phyloP scores from a whole-genome alignment of 1,140 invertebrate species.

The Metopolophium dirhodum region DNA sequence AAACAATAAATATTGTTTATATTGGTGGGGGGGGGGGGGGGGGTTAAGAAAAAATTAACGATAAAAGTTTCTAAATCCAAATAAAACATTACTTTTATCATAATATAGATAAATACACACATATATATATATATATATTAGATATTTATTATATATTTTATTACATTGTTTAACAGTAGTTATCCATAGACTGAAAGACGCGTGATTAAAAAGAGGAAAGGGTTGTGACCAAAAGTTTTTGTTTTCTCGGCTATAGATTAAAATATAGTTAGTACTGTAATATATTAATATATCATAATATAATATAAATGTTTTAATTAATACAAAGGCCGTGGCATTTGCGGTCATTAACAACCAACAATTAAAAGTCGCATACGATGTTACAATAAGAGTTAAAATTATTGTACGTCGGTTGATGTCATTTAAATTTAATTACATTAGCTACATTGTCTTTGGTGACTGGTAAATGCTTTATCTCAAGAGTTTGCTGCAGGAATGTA shows the following conservation, averaged over 20 bases:
- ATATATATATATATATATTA: too few relatives aligned
- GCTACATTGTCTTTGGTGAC: not conserved
- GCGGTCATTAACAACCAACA: not conserved
- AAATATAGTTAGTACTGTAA: not conserved
- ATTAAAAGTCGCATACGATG: not conserved
- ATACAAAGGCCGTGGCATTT: not conserved
- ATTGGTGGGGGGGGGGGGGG: too few relatives aligned
- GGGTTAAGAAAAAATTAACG: too few relatives aligned
- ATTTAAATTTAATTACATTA: too few relatives aligned
- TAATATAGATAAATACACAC: too few relatives aligned
- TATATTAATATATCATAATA: too few relatives aligned
- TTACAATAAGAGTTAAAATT: too few relatives aligned
- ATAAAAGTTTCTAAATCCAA: too few relatives aligned
- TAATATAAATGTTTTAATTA: too few relatives aligned
- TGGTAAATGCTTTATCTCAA: not conserved
- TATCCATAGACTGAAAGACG: not conserved
- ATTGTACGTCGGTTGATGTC: too few relatives aligned
- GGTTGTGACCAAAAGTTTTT: not conserved
- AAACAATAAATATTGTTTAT: too few relatives aligned
- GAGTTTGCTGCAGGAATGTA: not conserved
- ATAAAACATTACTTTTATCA: too few relatives aligned
- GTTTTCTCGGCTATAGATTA: not conserved
- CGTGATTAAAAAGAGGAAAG: not conserved
- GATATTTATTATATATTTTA: not conserved
- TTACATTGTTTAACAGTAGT: not conserved